phyloP scores from a whole-genome alignment of 2,797 vertebrate species.

The Amniataba percoides region DNA sequence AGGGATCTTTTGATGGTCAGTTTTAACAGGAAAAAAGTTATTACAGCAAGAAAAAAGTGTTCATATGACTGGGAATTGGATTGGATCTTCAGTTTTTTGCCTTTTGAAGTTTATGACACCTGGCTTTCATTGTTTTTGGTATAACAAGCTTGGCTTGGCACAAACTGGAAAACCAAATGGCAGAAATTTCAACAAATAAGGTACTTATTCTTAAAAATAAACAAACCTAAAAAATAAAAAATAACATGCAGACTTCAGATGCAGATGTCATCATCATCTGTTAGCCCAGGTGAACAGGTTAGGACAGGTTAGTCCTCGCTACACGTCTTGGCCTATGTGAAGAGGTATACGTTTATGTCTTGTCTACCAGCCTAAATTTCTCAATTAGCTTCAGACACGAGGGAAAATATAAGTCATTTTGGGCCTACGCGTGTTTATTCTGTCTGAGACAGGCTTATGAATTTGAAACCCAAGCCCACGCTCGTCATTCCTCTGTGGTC shows the following conservation, averaged over 20 bases:
- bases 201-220: too few relatives aligned
- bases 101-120: not conserved
- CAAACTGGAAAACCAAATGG: not conserved
- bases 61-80: not conserved
- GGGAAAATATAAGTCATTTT: slow-evolving; percentile 63
- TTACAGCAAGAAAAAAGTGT: not conserved
- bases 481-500: slow-evolving; percentile 55
- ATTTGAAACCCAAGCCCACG: slow-evolving; percentile 66
- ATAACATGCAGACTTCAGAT: not conserved
- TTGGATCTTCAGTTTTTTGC: not conserved
- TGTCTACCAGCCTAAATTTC: slow-evolving; percentile 39
- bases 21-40: not conserved
- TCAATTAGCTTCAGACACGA: slow-evolving; percentile 51
- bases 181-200: not conserved
- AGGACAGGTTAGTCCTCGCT: slow-evolving; percentile 14
- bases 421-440: slow-evolving; percentile 53
- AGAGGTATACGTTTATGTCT: slow-evolving; percentile 38
- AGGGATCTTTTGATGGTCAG: not conserved
- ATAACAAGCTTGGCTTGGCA: not conserved
- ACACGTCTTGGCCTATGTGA: slow-evolving; percentile 23
- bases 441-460: slow-evolving; percentile 55
- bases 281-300: not conserved
- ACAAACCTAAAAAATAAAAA: too few relatives aligned
- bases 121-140: too few relatives aligned
- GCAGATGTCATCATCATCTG: not conserved